Conservation (phyloP, 37 sponge, comb jelly and placozoan genomes). For the Haliclona indistincta region DNA sequence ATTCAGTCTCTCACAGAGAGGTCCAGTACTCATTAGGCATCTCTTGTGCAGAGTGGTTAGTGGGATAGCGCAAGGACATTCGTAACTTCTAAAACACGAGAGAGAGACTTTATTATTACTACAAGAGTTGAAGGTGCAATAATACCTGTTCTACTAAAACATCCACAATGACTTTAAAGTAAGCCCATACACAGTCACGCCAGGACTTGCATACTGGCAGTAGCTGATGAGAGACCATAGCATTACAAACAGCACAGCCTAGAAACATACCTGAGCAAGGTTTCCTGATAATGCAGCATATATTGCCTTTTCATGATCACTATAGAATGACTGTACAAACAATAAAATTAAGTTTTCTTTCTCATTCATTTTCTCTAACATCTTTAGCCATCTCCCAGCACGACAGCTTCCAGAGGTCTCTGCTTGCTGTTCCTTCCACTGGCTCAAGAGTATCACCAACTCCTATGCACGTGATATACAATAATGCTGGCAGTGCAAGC, state of each 20-base stretch:
- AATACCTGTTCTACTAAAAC: conserved; percentile 79
- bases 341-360: not conserved
- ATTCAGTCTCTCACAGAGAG: conserved; percentile 24
- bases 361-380: conserved; percentile 18
- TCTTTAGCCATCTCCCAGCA: conserved; percentile 81
- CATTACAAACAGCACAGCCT: not conserved
- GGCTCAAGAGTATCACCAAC: conserved; percentile 46
- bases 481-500: not conserved
- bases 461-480: not conserved
- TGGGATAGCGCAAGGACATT: not conserved
- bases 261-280: conserved; percentile 57
- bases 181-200: conserved; percentile 94
- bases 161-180: conserved; percentile 89
- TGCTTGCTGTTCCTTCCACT: conserved; percentile 78
- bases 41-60: conserved; percentile 14
- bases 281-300: conserved; percentile 92
- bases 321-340: conserved; percentile 43
- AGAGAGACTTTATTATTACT: not conserved
- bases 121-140: not conserved
- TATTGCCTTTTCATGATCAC: conserved; percentile 83
- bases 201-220: conserved; percentile 87
- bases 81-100: conserved; percentile 8
- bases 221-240: conserved; percentile 17
- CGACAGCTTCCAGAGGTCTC: conserved; percentile 91
- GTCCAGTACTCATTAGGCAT: conserved; percentile 72